Percentiles rank a stretch among this genome's conserved stretches.
These are phyloP conservation scores for Boloria euphrosyne DNA, from an alignment of 2,888 invertebrate genomes.

Conservation along the genomic window DNA sequence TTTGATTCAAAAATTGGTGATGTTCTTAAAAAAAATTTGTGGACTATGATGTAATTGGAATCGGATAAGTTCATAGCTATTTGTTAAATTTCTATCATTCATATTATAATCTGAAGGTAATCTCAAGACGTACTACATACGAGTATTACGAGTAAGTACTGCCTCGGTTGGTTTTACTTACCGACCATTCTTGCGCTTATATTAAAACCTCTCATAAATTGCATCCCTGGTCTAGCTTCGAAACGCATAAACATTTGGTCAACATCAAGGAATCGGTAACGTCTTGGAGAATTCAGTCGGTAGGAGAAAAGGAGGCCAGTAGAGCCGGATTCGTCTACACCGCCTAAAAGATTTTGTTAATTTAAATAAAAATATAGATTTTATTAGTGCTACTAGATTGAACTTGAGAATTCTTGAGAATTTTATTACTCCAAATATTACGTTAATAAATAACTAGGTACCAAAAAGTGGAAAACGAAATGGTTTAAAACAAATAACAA, in stretches of 20 bases:
- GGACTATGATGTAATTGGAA: too few relatives aligned
- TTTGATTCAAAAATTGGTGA: too few relatives aligned
- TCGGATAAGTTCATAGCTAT: too few relatives aligned
- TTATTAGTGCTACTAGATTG: too few relatives aligned
- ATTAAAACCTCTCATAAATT: conserved; percentile 55
- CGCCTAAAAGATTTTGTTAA: conserved; percentile 50
- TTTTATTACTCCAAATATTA: too few relatives aligned
- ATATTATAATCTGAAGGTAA: too few relatives aligned
- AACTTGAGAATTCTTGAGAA: too few relatives aligned
- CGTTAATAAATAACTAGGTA: too few relatives aligned
- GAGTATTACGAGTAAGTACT: too few relatives aligned
- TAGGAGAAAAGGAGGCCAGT: conserved; percentile 67
- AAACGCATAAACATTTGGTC: conserved; percentile 67
- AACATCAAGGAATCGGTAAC: conserved; percentile 63
- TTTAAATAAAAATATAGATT: neutral
- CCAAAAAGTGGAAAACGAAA: neutral
- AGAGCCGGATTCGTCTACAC: conserved; percentile 52
- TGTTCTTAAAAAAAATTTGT: too few relatives aligned
- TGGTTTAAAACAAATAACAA: neutral
- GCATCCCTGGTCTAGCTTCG: conserved; percentile 47
- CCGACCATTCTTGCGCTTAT: conserved; percentile 63
- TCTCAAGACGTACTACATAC: too few relatives aligned
- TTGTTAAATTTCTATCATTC: too few relatives aligned
- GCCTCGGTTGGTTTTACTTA: conserved; percentile 48
- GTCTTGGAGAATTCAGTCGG: conserved; percentile 50